These are phyloP conservation scores for Xestia xanthographa DNA, from an alignment of 2,888 invertebrate species.

Conservation along the genomic window DNA sequence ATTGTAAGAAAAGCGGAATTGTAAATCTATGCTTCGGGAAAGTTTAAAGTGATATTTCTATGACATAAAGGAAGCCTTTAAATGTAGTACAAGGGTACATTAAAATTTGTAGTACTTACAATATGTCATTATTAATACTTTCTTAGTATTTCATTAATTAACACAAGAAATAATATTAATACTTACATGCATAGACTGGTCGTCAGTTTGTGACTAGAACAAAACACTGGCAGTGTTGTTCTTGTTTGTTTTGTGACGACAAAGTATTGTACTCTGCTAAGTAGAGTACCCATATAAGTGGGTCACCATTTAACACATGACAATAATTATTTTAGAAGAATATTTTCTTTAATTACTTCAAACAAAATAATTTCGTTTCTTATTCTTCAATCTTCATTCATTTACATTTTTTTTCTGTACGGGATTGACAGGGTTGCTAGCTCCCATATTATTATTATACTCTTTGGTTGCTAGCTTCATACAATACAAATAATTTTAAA, in stretches of 20 bases:
- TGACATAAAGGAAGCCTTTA: neutral
- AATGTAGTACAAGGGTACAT: neutral
- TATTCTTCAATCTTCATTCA: constrained; percentile 4
- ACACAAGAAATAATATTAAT: constrained; percentile 6
- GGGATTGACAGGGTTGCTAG: constrained; percentile 42
- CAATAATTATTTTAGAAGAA: constrained; percentile 8
- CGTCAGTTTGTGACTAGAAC: constrained; percentile 36
- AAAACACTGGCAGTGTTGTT: constrained; percentile 54
- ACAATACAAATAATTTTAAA: neutral
- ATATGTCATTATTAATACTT: neutral
- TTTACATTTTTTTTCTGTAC: constrained; percentile 11
- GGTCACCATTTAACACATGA: constrained; percentile 33
- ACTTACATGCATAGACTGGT: constrained; percentile 35
- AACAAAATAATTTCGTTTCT: constrained; percentile 28
- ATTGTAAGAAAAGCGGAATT: neutral
- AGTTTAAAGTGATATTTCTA: constrained; percentile 10
- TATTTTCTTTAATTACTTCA: constrained; percentile 24
- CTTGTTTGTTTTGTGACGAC: constrained; percentile 28
- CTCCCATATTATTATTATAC: no score
- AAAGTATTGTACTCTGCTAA: neutral
- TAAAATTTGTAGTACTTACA: no score
- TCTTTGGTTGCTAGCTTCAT: no score
- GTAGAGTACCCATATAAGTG: constrained; percentile 3
- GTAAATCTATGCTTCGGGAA: constrained; percentile 4
- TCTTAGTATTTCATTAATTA: neutral